These are phyloP conservation scores for Cyanoramphus novaezelandiae DNA, from an alignment of 2,113 vertebrate genomes.

Conservation along the genomic window DNA sequence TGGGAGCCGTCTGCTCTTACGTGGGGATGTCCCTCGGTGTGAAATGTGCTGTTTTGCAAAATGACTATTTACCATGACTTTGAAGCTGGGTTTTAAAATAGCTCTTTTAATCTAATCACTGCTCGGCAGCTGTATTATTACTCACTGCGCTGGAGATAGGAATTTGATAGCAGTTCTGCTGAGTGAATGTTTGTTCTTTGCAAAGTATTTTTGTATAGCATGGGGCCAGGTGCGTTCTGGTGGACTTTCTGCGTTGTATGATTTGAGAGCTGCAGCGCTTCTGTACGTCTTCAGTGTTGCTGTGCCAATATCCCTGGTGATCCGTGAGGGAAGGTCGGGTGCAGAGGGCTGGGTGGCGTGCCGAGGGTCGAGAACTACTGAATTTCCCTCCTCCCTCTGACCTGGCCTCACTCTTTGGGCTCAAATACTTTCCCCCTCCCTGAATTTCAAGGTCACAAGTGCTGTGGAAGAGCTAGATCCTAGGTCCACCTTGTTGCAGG, in stretches of 20 bases:
- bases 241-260: background rate
- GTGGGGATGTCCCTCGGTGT: background rate
- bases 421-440: background rate
- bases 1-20: background rate
- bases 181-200: slow-evolving; percentile 18
- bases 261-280: background rate
- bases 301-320: background rate
- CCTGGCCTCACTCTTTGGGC: background rate
- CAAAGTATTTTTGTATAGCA: background rate
- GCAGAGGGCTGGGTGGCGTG: no score
- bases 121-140: background rate
- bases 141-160: background rate
- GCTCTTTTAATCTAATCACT: background rate
- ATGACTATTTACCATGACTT: background rate
- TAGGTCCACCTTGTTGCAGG: background rate
- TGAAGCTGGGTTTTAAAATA: slow-evolving; percentile 14
- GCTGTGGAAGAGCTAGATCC: background rate
- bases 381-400: background rate
- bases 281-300: background rate
- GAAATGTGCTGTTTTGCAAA: background rate
- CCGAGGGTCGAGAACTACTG: background rate
- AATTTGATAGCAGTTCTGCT: background rate
- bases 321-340: background rate
- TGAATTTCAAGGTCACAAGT: background rate
- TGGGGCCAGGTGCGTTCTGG: background rate